phyloP scores from a whole-genome alignment of 53 echinoderm and acorn worm genomes.

The Mesocentrotus franciscanus region DNA sequence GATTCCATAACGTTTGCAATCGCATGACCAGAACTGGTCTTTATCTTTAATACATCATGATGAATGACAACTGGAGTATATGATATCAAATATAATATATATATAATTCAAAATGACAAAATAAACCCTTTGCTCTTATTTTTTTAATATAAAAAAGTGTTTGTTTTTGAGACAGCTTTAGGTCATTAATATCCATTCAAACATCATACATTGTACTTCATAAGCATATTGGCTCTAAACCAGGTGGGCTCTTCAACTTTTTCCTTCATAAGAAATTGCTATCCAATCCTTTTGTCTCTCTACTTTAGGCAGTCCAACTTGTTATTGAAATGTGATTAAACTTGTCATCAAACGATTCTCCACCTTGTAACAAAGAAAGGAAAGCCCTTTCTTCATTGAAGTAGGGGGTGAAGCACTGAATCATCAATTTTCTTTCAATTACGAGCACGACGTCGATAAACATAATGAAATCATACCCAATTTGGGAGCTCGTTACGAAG shows the following conservation, averaged over 20 bases:
- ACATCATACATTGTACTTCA: background rate
- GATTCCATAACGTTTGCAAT: too few species aligned
- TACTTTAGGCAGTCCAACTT: background rate
- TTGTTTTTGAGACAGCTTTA: too few species aligned
- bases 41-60: too few species aligned
- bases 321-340: background rate
- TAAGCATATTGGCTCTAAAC: background rate
- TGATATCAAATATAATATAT: too few species aligned
- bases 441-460: background rate
- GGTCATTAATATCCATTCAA: background rate
- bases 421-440: slow-evolving; percentile 33
- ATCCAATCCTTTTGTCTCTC: background rate
- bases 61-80: too few species aligned
- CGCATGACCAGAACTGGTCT: too few species aligned
- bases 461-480: slow-evolving; percentile 44
- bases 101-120: too few species aligned
- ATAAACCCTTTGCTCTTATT: too few species aligned
- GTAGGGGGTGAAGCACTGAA: background rate
- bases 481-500: slow-evolving; percentile 37
- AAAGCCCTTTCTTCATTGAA: slow-evolving; percentile 32
- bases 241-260: background rate
- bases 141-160: too few species aligned
- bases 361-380: background rate
- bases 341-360: slow-evolving; percentile 33
- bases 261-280: background rate